Evolutionary conservation across 2,113 vertebrate genomes (phyloP).

Genomic region (Atlantisia rogersi): DNA sequence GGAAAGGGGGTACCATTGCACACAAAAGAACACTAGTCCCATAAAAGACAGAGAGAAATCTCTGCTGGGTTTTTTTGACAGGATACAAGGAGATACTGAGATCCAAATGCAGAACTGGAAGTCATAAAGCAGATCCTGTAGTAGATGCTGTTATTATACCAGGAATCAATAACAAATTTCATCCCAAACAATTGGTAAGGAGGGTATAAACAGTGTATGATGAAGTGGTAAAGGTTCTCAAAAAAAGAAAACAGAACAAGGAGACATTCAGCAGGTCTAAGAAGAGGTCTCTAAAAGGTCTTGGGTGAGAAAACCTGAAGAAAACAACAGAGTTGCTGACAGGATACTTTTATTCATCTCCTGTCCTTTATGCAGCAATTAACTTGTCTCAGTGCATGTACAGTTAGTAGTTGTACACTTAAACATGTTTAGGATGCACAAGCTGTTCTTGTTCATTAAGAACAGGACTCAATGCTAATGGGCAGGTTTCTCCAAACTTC

Average conservation of each 20-base stretch:
- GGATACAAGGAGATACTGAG: neutral
- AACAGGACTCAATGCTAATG: neutral
- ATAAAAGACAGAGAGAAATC: neutral
- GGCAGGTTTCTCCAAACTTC: neutral
- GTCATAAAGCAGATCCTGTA: neutral
- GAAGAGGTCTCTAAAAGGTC: neutral
- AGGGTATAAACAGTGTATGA: neutral
- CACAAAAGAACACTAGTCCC: neutral
- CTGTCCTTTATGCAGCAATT: neutral
- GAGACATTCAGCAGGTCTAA: neutral
- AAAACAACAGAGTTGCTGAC: neutral
- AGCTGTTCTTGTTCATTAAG: neutral
- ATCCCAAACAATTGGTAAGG: neutral
- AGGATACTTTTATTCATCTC: neutral
- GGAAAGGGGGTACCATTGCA: neutral
- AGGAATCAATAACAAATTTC: neutral
- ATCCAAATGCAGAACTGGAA: neutral
- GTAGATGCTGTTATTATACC: neutral
- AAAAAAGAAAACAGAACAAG: neutral
- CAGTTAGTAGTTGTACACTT: neutral
- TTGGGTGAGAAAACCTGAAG: neutral
- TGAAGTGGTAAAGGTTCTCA: neutral
- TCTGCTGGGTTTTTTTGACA: neutral
- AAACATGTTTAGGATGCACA: neutral
- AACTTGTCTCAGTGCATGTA: neutral